Evolutionary conservation across 2,888 invertebrate genomes (phyloP).

Genomic region (Meghimatium bilineatum): DNA sequence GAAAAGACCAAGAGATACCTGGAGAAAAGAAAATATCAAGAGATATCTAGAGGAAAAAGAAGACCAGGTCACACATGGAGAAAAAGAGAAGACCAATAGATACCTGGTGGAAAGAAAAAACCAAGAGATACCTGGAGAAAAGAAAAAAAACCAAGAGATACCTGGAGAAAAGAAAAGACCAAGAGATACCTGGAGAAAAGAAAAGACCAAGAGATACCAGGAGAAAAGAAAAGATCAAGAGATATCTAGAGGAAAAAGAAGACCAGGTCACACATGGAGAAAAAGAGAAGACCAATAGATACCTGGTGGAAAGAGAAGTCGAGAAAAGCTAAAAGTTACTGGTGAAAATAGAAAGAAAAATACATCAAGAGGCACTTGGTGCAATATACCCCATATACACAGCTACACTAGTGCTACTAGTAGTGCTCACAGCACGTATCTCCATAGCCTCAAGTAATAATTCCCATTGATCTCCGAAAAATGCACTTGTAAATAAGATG

Average conservation of each 20-base stretch:
- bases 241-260: conserved; percentile 1
- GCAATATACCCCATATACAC: too few relatives aligned
- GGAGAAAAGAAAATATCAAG: background rate
- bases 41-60: background rate
- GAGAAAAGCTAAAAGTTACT: too few relatives aligned
- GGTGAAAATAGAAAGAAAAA: too few relatives aligned
- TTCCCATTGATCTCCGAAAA: background rate
- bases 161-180: too few relatives aligned
- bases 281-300: too few relatives aligned
- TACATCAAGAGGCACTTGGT: too few relatives aligned
- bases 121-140: background rate
- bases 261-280: background rate
- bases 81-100: background rate
- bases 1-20: too few relatives aligned
- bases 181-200: background rate
- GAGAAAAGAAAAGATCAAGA: conserved; percentile 4
- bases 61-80: background rate
- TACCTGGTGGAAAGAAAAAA: too few relatives aligned
- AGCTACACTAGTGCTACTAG: too few relatives aligned
- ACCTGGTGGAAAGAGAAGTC: too few relatives aligned
- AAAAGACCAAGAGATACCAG: background rate
- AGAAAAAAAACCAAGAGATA: too few relatives aligned
- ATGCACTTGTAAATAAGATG: background rate
- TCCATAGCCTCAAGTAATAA: too few relatives aligned
- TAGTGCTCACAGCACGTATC: background rate